A percentile compares a stretch with the other conserved stretches of the same genome.
These are phyloP conservation scores for Dicentrarchus labrax DNA, from an alignment of 2,113 vertebrate species.

Conservation along the genomic window DNA sequence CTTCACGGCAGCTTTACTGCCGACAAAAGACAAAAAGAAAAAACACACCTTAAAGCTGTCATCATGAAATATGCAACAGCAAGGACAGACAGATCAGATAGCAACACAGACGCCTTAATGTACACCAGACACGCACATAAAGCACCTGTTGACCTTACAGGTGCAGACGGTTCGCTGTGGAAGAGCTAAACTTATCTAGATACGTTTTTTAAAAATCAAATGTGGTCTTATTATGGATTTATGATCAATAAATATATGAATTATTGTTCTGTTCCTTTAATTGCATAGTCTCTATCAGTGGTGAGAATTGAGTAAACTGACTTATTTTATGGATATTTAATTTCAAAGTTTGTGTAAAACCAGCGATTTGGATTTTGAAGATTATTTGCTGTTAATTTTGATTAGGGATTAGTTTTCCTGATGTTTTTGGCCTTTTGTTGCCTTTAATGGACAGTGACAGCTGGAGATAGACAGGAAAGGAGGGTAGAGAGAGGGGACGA, in stretches of 20 bases:
- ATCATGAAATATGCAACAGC: constrained; percentile 61
- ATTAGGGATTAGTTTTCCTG: too few species aligned
- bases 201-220: too few species aligned
- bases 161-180: not conserved
- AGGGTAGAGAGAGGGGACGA: too few species aligned
- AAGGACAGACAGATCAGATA: constrained; percentile 41
- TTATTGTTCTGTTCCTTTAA: not conserved
- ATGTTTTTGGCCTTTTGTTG: too few species aligned
- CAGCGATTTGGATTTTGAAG: too few species aligned
- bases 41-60: constrained; percentile 47
- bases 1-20: not conserved
- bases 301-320: too few species aligned
- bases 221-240: not conserved
- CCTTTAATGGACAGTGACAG: too few species aligned
- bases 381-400: too few species aligned
- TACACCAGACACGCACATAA: not conserved
- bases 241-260: not conserved
- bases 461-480: too few species aligned
- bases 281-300: not conserved
- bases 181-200: not conserved
- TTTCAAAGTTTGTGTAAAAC: too few species aligned
- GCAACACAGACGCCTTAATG: constrained; percentile 26
- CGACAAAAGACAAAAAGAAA: constrained; percentile 31
- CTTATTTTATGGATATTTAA: too few species aligned
- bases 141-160: constrained; percentile 22